A percentile compares a stretch with the other conserved stretches of the same genome.
phyloP scores from a whole-genome alignment of 1,140 invertebrate genomes.

The Lasaia peninsularis region DNA sequence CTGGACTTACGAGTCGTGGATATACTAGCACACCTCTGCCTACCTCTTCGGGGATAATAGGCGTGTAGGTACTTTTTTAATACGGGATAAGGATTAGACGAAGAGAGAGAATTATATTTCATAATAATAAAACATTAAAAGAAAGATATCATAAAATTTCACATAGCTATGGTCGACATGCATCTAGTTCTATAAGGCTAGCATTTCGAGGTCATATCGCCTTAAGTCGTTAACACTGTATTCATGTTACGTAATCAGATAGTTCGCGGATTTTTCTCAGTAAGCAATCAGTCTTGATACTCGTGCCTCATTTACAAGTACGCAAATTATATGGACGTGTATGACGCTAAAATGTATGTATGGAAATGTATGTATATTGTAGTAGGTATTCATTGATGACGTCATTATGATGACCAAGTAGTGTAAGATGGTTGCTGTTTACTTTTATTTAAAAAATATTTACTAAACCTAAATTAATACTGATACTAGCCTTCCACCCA shows the following conservation, averaged over 20 bases:
- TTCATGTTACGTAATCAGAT: conserved; percentile 7
- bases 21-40: no score
- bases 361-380: not conserved
- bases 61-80: no score
- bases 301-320: not conserved
- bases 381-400: no score
- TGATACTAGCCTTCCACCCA: no score
- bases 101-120: not conserved
- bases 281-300: not conserved
- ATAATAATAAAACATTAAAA: no score
- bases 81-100: no score
- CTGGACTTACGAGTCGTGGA: no score
- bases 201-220: not conserved
- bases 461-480: no score
- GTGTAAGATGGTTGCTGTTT: no score
- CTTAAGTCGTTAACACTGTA: conserved; percentile 1
- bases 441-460: no score
- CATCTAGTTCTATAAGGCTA: conserved; percentile 2
- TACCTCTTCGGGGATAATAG: no score
- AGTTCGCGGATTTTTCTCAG: not conserved
- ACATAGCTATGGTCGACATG: not conserved
- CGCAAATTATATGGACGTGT: not conserved
- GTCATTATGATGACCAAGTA: no score
- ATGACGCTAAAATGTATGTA: not conserved
- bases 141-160: not conserved